phyloP scores from a whole-genome alignment of 2,797 vertebrate species.

The Ibycter americanus region DNA sequence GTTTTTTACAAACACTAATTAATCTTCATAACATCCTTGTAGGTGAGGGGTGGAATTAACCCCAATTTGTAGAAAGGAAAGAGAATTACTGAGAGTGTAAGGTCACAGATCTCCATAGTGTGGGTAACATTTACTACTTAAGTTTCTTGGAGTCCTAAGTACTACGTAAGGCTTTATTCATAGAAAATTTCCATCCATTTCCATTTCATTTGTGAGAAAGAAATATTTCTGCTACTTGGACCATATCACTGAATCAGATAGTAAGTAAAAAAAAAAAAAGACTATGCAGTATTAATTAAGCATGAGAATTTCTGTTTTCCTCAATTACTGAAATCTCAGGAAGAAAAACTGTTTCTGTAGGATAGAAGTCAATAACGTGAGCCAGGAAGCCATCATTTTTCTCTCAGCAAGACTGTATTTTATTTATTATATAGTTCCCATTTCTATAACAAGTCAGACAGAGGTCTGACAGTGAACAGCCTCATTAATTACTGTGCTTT shows the following conservation, averaged over 20 bases:
- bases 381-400: not conserved
- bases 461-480: not conserved
- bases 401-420: not conserved
- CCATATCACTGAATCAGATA: not conserved
- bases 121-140: not conserved
- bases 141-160: not conserved
- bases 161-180: not conserved
- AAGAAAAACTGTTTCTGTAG: not conserved
- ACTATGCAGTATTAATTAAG: not conserved
- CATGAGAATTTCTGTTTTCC: not conserved
- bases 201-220: not conserved
- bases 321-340: not conserved
- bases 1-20: slow-evolving; percentile 35
- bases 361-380: not conserved
- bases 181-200: not conserved
- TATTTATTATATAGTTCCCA: not conserved
- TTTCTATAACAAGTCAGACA: not conserved
- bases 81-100: not conserved
- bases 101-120: not conserved
- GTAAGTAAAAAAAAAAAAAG: not conserved
- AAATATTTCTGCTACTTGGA: not conserved
- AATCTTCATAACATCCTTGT: slow-evolving; percentile 1
- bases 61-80: not conserved
- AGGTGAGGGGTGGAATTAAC: not conserved
- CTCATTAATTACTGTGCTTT: not conserved